Base-by-base conservation (phyloP, 2,797 vertebrate species). In the Vipera ursinii region DNA sequence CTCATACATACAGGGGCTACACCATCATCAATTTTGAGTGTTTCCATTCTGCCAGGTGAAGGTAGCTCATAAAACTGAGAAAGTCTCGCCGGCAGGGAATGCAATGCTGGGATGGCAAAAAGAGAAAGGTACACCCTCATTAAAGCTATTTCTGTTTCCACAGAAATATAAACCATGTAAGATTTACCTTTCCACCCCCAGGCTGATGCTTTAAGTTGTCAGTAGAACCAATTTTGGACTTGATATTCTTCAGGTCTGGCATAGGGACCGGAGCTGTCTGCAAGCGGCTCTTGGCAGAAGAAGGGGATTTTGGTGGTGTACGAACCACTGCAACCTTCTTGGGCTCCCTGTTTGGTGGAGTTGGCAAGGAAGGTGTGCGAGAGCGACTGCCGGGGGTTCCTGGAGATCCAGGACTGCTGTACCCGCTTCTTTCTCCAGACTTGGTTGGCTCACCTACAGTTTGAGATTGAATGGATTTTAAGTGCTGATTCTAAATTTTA, bases 201-300 rank as follows among this genome's bases (percentile, higher is more conserved):
- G 99, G 99, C 97, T 99, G 99, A 96, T 99, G 98, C 92, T 99
- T 99, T 82, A 99, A 97, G 97, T 99, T 99, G 0, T 99, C 99
- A 0, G 98, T 99, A 91, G 99, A 99, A 93, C 99, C 98, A 0
- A 99, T 98, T 98, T 99, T 99, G 96, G 99, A 99, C 94, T 95
- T 97, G 94, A 99, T 96, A 0, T 98, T 98, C 96, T 99, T 99
- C 96, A 99, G 98, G 96, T 99, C 99, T 0, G 99, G 99, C 98
- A 99, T 96, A 93, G 98, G 97, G 0, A 98, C 98, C 0, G 98
- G 98, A 0, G 98, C 97, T 0, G 98, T 97, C 96, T 96, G 98
- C 48, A 97, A 90, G 91, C 98, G 98, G 96, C 96, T 98, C 98
- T 99, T 99, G 95, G 98, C 97, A 0, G 99, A 98, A 0, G 98